Conservation (phyloP, 2,888 invertebrate species). For the Gari tellinella region DNA sequence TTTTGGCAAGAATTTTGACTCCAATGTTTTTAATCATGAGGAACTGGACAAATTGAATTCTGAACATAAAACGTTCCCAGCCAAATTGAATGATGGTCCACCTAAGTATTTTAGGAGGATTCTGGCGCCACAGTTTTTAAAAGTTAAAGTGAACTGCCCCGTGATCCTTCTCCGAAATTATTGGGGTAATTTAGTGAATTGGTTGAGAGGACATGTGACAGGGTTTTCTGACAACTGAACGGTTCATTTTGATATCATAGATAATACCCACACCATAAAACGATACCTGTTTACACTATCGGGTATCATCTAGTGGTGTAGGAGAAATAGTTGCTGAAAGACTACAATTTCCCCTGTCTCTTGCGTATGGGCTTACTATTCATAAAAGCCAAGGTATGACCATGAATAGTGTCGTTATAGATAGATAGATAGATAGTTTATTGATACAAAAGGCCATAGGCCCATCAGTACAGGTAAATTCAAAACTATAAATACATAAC, state of each 20-base stretch:
- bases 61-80: slow-evolving; percentile 13
- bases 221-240: slow-evolving; percentile 6
- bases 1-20: slow-evolving; percentile 39
- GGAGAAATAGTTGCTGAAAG: slow-evolving; percentile 29
- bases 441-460: too few species aligned
- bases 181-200: slow-evolving; percentile 46
- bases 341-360: slow-evolving; percentile 31
- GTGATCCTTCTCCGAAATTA: slow-evolving; percentile 44
- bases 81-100: slow-evolving; percentile 21
- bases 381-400: slow-evolving; percentile 47
- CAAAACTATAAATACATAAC: too few species aligned
- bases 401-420: slow-evolving; percentile 24
- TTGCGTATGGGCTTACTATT: slow-evolving; percentile 39
- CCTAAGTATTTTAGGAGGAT: slow-evolving; percentile 33
- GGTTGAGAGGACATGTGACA: slow-evolving; percentile 15
- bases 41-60: neutral
- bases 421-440: too few species aligned
- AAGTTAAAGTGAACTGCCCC: slow-evolving; percentile 36
- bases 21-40: slow-evolving; percentile 26
- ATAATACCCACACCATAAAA: slow-evolving; percentile 4
- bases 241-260: slow-evolving; percentile 1
- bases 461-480: too few species aligned
- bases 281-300: slow-evolving; percentile 21
- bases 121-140: slow-evolving; percentile 30
- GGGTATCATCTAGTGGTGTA: slow-evolving; percentile 10